Evolutionary conservation across 92 coral and sea anemone genomes (phyloP), one percentile per base, ranked within the genome.

Genomic region (Paramuricea clavata): DNA sequence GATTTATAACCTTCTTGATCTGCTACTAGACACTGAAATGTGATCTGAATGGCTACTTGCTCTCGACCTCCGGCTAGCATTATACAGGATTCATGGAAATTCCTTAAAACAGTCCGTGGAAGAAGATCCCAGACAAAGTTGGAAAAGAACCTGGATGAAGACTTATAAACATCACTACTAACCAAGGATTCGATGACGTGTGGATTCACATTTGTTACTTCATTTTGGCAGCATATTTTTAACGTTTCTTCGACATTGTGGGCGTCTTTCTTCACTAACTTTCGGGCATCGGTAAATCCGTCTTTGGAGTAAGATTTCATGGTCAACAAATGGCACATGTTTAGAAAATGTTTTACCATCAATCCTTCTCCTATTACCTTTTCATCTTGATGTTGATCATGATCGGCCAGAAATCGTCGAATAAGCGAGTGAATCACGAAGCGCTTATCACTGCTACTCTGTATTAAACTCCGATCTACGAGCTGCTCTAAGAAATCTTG

Each of bases 121-220:
- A 76, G 25, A 47, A 76, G 23, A 49, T 49, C 31, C 39, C 32
- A 17, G 22, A 16, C 9, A 27, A 76, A 76, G 21, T 76, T 7
- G 65, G 43, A 47, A 49, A 76, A 76, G 81, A 76, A 76, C n/a
- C 81, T 49, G 35, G 65, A 76, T 13, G 65, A 76, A 22, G 65
- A 76, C 39, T 49, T 47, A 22, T 76, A 76, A 47, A 76, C 43
- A 11, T 47, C 65, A 49, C 81, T 76, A 22, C 39, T 10, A 12
- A 11, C 36, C 25, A 76, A 49, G 21, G 41, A 1, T 1, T 76
- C 65, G 2, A 50, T 3, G 65, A 76, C 43, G 39, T 6, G 1
- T 69, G 39, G 76, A 17, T 69, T 32, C 4, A 33, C 42, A 10
- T 69, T 33, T 30, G 17, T 41, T 41, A 7, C 25, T 26, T 65